Evolutionary conservation across 2,797 vertebrate genomes (phyloP), one percentile per base, ranked within the genome.

Genomic region (Enteromius mattozi): DNA sequence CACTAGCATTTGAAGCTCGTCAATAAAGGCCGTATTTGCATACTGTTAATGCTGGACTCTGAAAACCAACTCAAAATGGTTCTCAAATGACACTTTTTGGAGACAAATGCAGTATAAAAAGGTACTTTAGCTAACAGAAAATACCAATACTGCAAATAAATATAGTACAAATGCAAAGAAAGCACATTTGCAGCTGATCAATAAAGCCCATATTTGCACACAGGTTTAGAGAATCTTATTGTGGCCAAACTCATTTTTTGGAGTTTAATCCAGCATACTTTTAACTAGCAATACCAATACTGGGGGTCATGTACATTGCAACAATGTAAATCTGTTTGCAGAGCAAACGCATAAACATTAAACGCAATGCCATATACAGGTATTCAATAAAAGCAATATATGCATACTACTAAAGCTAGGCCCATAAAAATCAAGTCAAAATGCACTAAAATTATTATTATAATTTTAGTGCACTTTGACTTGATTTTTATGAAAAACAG

Each of bases 1-100:
- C 9, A 42, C 30, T 66, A 77, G 61, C 17, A 86, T 30, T 65
- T 75, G 7, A 40, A 19, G 74, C 63, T 66, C 42, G 37, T 63
- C 37, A 45, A 78, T 24, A 19, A 63, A 27, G 45, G 30, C 30
- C 1, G 14, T 24, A 68, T 35, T 63, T 61, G 6, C 37, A 45
- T 63, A 78, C 30, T 2, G 35, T 37, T 54, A 54, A 51, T 21
- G 19, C 45, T 49, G 42, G 42, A 42, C 17, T 27, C 63, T 35
- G 14, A 61, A 59, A 42, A 40, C 35, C 9, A 37, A 69, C 16
- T 24, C 49, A 24, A 24, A 51, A 45, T 2, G 0, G 47, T 45
- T 24, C 71, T 33, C 45, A 17, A 47, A 33, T 30, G 8, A 74
- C 42, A 47, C 14, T 1, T 47, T 47, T 47, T 16, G 0, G 8